Evolutionary conservation across 2,113 vertebrate genomes (phyloP).

Genomic region (Laticauda colubrina): DNA sequence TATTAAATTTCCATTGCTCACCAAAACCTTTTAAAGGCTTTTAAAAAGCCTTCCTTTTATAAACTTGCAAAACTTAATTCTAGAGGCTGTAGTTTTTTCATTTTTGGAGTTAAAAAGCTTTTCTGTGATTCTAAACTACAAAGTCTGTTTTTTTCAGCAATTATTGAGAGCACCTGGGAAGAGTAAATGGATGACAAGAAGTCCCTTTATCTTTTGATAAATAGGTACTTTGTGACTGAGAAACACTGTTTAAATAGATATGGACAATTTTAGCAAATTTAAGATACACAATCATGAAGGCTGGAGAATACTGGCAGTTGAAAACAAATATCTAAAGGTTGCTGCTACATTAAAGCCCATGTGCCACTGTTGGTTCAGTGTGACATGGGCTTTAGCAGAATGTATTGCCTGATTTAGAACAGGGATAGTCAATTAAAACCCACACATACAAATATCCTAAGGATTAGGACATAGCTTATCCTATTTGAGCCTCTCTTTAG

Average conservation of each 20-base stretch:
- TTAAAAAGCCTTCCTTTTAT: background rate
- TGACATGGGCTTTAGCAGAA: no score
- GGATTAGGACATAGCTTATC: constrained; percentile 54
- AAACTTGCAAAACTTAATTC: background rate
- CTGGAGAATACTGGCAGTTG: background rate
- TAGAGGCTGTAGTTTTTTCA: background rate
- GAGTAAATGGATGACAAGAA: background rate
- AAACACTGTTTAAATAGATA: background rate
- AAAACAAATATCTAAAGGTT: background rate
- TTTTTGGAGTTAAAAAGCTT: background rate
- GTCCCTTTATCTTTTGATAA: background rate
- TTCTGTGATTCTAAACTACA: background rate
- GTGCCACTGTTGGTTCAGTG: no score
- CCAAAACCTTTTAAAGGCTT: background rate
- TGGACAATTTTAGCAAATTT: background rate
- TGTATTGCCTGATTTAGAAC: constrained; percentile 51
- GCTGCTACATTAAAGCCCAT: background rate
- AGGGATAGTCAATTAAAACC: constrained; percentile 57
- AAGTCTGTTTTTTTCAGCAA: background rate
- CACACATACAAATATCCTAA: constrained; percentile 49
- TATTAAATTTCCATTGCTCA: background rate
- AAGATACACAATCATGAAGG: background rate
- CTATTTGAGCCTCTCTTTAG: constrained; percentile 51
- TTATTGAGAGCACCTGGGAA: background rate
- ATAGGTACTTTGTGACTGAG: background rate